Percentiles rank a stretch among this genome's conserved stretches.
phyloP scores from a whole-genome alignment of 2,113 vertebrate species.

The Parus major region DNA sequence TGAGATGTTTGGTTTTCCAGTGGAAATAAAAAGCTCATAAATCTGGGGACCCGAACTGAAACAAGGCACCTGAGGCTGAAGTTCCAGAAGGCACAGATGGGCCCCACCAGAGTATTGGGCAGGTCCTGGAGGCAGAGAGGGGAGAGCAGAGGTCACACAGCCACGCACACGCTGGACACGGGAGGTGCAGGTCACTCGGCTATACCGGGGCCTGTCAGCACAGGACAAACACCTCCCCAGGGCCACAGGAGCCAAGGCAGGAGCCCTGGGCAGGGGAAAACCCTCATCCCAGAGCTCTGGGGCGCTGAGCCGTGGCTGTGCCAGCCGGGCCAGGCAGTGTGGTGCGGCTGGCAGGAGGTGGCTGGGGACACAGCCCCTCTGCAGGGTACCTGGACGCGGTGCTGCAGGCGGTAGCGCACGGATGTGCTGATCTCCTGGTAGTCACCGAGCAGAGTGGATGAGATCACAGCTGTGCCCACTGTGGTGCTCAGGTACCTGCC shows the following conservation, averaged over 20 bases:
- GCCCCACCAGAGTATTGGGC: conserved; percentile 57
- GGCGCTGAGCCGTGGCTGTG: not conserved
- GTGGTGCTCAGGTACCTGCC: conserved; percentile 76
- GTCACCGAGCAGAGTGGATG: conserved; percentile 76
- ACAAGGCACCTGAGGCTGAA: conserved; percentile 72
- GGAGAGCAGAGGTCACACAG: not conserved
- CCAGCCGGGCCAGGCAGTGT: accelerated
- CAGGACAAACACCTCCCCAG: not conserved
- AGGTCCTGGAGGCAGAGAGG: conserved; percentile 33
- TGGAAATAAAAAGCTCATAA: not conserved
- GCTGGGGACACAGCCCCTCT: not conserved
- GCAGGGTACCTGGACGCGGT: not conserved
- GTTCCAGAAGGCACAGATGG: conserved; percentile 92
- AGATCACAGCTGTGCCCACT: conserved; percentile 86
- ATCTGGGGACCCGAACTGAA: not conserved
- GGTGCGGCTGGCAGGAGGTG: not conserved
- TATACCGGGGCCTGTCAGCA: not conserved
- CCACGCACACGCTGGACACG: accelerated
- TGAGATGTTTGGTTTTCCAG: not conserved
- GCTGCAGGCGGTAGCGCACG: conserved; percentile 81
- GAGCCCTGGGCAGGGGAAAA: not conserved
- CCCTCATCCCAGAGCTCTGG: not conserved
- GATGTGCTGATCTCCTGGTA: conserved; percentile 77
- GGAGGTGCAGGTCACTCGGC: not conserved
- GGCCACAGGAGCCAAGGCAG: not conserved